A percentile compares a stretch with the other conserved stretches of the same genome.
These are phyloP conservation scores for Xylota sylvarum DNA, from an alignment of 2,888 invertebrate genomes.

Conservation along the genomic window DNA sequence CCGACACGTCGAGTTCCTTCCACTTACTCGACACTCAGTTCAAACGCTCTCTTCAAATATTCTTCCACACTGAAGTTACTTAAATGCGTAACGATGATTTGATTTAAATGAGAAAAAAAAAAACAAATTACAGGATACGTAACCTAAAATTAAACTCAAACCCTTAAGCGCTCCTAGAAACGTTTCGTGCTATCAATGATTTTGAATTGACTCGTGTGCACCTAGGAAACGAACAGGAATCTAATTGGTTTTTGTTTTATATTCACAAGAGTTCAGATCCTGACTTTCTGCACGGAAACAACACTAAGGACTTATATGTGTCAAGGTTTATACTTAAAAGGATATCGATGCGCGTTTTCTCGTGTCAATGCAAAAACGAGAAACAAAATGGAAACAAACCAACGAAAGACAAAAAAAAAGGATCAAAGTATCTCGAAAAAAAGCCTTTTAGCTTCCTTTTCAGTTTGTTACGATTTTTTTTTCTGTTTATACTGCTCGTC, in stretches of 20 bases:
- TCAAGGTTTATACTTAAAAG: slow-evolving; percentile 17
- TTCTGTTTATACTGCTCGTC: slow-evolving; percentile 16
- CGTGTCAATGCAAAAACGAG: neutral
- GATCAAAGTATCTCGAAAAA: slow-evolving; percentile 36
- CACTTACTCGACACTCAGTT: neutral
- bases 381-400: neutral
- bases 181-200: neutral
- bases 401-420: slow-evolving; percentile 10
- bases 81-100: neutral
- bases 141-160: neutral
- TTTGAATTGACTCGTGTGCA: neutral
- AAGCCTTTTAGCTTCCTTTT: slow-evolving; percentile 22
- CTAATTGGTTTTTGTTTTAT: neutral
- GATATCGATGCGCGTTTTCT: slow-evolving; percentile 1
- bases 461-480: neutral
- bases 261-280: neutral
- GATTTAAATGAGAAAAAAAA: neutral
- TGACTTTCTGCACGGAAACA: neutral
- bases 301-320: slow-evolving; percentile 2
- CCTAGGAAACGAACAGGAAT: neutral
- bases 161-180: neutral
- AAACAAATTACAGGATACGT: neutral
- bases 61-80: neutral
- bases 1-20: neutral
- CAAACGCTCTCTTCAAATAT: neutral